Percentiles rank a stretch among this genome's conserved stretches.
phyloP scores from a whole-genome alignment of 1,140 invertebrate genomes.

The Drosophila aff. region DNA sequence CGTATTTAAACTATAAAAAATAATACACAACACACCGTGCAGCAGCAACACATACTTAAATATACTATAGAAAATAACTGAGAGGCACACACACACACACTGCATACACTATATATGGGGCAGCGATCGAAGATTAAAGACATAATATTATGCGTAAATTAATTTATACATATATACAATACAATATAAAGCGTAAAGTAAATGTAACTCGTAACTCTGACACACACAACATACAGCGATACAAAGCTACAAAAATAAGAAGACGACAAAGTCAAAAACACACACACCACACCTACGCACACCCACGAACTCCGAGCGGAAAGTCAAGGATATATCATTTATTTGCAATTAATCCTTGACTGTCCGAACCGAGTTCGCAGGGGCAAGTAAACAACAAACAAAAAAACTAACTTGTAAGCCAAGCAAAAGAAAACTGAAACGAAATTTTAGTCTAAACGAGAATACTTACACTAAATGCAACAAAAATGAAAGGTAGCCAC shows the following conservation, averaged over 20 bases:
- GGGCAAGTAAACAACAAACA: neutral
- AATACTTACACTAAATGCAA: slow-evolving; percentile 40
- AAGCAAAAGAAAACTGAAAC: slow-evolving; percentile 73
- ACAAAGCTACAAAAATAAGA: slow-evolving; percentile 60
- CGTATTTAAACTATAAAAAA: slow-evolving; percentile 38
- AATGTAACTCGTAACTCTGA: slow-evolving; percentile 64
- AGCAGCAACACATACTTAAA: slow-evolving; percentile 33
- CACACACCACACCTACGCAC: slow-evolving; percentile 20
- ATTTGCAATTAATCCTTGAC: slow-evolving; percentile 13
- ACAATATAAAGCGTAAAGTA: slow-evolving; percentile 45
- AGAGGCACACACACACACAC: slow-evolving; percentile 38
- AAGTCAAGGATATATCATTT: slow-evolving; percentile 29
- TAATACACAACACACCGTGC: slow-evolving; percentile 12
- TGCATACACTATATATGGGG: slow-evolving; percentile 35
- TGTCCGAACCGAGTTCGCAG: slow-evolving; percentile 12
- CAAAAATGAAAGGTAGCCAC: slow-evolving; percentile 40
- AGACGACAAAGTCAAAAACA: slow-evolving; percentile 51
- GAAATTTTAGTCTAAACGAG: slow-evolving; percentile 72
- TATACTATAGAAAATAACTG: slow-evolving; percentile 57
- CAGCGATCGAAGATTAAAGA: slow-evolving; percentile 66
- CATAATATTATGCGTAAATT: slow-evolving; percentile 69
- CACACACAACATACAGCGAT: slow-evolving; percentile 58
- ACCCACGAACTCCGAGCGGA: slow-evolving; percentile 10
- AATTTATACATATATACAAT: slow-evolving; percentile 67
- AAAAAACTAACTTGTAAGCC: slow-evolving; percentile 60